These are phyloP conservation scores for Amphiura filiformis DNA, from an alignment of 35 echinoderm and acorn worm genomes.

Conservation along the genomic window DNA sequence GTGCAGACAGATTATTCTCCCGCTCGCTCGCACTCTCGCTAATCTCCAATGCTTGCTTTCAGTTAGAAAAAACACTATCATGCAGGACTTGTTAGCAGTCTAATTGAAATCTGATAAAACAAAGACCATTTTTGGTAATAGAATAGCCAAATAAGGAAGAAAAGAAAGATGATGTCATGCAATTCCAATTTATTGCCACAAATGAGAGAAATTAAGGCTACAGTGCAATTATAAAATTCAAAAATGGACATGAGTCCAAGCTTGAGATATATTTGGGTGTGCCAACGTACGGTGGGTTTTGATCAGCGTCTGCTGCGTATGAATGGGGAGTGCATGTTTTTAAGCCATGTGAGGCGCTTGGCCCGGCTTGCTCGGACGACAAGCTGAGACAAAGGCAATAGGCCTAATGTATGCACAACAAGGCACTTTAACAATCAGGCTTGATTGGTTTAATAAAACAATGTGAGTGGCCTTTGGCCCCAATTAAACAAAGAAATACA, in stretches of 20 bases:
- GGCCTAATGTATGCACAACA: background rate
- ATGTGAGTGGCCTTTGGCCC: constrained; percentile 2
- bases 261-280: background rate
- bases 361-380: too few species aligned
- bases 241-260: background rate
- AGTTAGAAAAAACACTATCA: background rate
- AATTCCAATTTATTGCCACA: background rate
- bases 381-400: background rate
- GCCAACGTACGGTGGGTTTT: background rate
- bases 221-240: background rate
- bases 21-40: too few species aligned
- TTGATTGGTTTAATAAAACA: background rate
- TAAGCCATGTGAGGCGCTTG: background rate
- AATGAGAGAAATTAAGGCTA: background rate
- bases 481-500: background rate
- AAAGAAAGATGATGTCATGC: constrained; percentile 9
- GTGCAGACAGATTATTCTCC: too few species aligned
- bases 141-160: background rate
- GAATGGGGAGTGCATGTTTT: background rate
- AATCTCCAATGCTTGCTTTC: background rate
- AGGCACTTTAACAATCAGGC: background rate
- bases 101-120: background rate
- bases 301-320: too few species aligned
- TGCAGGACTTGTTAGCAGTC: background rate
- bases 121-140: background rate